Conservation (phyloP, 2,797 vertebrate genomes). For the Zenarchopterus dispar region DNA sequence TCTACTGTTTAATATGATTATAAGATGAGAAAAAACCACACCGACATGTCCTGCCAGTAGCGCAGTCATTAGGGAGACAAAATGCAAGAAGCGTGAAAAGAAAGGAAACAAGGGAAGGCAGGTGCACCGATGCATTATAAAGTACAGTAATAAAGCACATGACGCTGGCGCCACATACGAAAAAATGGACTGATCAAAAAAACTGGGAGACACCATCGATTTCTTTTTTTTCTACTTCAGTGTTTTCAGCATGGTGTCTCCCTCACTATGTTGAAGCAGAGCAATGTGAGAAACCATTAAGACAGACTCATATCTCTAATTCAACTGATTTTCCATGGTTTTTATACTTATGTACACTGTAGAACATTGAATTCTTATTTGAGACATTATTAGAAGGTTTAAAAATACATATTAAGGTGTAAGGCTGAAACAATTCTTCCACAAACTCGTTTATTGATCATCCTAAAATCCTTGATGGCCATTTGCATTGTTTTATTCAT, state of each 20-base stretch:
- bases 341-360: no score
- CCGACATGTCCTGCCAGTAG: constrained; percentile 57
- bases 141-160: constrained; percentile 28
- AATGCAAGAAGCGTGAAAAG: constrained; percentile 18
- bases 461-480: no score
- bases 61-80: constrained; percentile 60
- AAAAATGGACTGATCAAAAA: constrained; percentile 43
- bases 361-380: no score
- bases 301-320: constrained; percentile 10
- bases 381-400: no score
- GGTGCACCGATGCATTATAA: constrained; percentile 19
- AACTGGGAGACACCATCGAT: no score
- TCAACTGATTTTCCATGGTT: no score
- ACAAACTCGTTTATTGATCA: no score
- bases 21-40: constrained; percentile 52
- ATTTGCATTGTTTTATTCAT: no score
- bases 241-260: constrained; percentile 55
- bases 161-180: constrained; percentile 35
- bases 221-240: no score
- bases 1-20: constrained; percentile 44
- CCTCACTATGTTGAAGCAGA: constrained; percentile 56
- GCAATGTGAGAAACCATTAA: constrained; percentile 74
- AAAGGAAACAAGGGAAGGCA: constrained; percentile 3
- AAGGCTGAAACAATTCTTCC: no score
- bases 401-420: no score